Conservation (phyloP, 2,113 vertebrate species). For the Morone chrysops region DNA sequence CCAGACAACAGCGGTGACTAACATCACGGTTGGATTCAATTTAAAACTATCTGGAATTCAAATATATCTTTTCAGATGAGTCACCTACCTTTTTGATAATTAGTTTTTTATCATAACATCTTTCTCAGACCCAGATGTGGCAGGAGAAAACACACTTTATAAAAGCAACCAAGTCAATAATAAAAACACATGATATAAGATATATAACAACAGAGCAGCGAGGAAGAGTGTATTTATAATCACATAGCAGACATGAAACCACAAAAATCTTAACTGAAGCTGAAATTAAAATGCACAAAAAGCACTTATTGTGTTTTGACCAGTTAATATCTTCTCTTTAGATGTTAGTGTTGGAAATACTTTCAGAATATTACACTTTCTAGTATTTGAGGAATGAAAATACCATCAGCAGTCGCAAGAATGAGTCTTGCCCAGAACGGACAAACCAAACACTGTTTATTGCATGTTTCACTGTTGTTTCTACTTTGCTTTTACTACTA, state of each 20-base stretch:
- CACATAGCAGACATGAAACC: not conserved
- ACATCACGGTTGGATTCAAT: conserved; percentile 43
- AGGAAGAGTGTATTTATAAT: not conserved
- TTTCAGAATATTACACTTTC: no score
- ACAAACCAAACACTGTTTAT: no score
- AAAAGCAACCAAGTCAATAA: not conserved
- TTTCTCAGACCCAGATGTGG: conserved; percentile 5
- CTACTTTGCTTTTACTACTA: no score
- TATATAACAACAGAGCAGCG: not conserved
- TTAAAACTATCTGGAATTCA: conserved; percentile 44
- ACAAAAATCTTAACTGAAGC: not conserved
- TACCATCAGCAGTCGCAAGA: no score
- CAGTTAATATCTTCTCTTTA: not conserved
- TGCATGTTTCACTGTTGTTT: no score
- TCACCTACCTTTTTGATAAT: not conserved
- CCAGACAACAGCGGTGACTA: conserved; percentile 41
- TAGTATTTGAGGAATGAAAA: no score
- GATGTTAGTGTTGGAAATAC: no score
- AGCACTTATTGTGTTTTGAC: not conserved
- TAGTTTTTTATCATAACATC: not conserved
- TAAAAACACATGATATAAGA: not conserved
- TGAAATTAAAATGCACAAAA: not conserved
- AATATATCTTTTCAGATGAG: conserved; percentile 39
- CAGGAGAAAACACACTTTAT: not conserved
- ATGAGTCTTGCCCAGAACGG: no score